These are phyloP conservation scores for Tetramorium parvispinum DNA, from an alignment of 1,140 invertebrate species.

Conservation along the genomic window DNA sequence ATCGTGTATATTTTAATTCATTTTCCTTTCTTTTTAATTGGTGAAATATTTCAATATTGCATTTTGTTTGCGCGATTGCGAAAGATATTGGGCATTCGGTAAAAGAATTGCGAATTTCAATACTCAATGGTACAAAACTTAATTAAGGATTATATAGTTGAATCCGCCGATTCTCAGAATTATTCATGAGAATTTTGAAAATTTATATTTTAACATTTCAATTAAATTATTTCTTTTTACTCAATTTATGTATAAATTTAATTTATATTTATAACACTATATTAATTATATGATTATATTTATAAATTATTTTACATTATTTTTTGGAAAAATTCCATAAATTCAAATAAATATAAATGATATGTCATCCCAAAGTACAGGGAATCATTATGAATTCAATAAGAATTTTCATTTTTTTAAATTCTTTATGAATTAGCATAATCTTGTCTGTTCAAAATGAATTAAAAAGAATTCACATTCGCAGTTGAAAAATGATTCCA, in stretches of 20 bases:
- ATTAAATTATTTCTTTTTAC: slow-evolving; percentile 5
- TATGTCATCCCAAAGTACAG: not conserved
- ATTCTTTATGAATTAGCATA: too few relatives aligned
- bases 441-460: too few relatives aligned
- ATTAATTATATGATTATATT: not conserved
- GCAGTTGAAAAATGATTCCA: too few relatives aligned
- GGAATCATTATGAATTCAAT: too few relatives aligned
- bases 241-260: slow-evolving; percentile 19
- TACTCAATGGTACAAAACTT: slow-evolving; percentile 44
- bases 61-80: slow-evolving; percentile 4
- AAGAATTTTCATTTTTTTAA: too few relatives aligned
- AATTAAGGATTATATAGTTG: slow-evolving; percentile 30
- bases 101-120: not conserved
- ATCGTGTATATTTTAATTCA: not conserved
- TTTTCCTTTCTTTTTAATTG: not conserved
- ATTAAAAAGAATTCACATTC: too few relatives aligned
- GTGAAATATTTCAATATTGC: slow-evolving; percentile 24
- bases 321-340: not conserved
- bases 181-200: not conserved
- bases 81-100: not conserved
- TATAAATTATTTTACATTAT: not conserved
- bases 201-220: slow-evolving; percentile 3
- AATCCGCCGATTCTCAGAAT: slow-evolving; percentile 33
- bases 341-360: not conserved
- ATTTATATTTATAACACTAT: not conserved